Percentiles rank a stretch among this genome's conserved stretches.
phyloP scores from a whole-genome alignment of 1,140 invertebrate species.

The Campoletis sonorensis region DNA sequence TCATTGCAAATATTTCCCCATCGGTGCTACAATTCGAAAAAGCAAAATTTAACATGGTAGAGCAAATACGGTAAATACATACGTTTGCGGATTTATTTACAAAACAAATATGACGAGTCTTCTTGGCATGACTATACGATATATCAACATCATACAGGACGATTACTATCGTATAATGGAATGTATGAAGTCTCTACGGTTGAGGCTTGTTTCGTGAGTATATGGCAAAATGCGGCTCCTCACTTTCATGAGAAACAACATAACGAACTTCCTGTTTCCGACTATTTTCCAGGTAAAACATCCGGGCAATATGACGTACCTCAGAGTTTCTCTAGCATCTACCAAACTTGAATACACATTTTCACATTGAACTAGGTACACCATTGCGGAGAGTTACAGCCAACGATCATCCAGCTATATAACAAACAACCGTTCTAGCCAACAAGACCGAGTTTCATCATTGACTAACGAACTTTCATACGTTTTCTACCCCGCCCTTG shows the following conservation, averaged over 20 bases:
- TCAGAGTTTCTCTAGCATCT: slow-evolving; percentile 12
- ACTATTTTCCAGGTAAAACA: slow-evolving; percentile 24
- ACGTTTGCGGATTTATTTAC: background rate
- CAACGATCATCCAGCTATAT: background rate
- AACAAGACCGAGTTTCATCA: background rate
- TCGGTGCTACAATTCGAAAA: too few species aligned
- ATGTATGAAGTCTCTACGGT: background rate
- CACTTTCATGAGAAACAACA: background rate
- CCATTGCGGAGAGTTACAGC: background rate
- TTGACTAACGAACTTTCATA: background rate
- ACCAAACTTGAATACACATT: slow-evolving; percentile 3
- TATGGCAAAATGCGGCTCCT: background rate
- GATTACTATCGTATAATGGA: background rate
- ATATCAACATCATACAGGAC: background rate
- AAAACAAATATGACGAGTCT: background rate
- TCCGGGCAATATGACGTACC: slow-evolving; percentile 26
- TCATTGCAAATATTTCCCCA: too few species aligned
- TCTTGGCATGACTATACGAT: background rate
- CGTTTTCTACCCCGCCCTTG: background rate
- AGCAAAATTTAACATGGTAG: too few species aligned
- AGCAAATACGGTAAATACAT: too few species aligned
- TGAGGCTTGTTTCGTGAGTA: background rate
- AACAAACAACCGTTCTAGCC: background rate
- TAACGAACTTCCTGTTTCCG: slow-evolving; percentile 5
- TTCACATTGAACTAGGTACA: slow-evolving; percentile 15